Base-by-base conservation (phyloP, 37 sponge, comb jelly and placozoan genomes). In the Haliclona indistincta region DNA sequence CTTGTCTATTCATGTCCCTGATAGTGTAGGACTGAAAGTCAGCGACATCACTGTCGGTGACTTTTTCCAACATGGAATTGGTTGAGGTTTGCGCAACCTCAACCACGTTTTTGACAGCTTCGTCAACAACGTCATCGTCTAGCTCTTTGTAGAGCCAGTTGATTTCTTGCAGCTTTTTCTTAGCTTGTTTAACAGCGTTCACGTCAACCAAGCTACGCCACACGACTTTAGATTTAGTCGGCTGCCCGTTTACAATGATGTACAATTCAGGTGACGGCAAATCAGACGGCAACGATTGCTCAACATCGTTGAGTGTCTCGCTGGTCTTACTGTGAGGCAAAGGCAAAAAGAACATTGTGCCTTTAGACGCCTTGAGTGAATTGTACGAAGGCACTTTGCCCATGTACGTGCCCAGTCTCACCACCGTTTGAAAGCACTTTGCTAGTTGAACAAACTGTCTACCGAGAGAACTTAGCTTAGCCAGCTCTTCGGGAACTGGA, bases 81-180 rank as follows among this genome's bases (percentile, higher is more conserved):
- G 67, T 66, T 2, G 74, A 45, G 37, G 38, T 82, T 33, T 54
- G 60, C 1, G 51, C 40, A 20, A 65, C 58, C 38, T 86, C 86
- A 13, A 82, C 66, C 32, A 82, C 79, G 25, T 78, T 41, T 38
- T 82, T 88, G 8, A 66, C 23, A 30, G 70, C 56, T 3, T 73
- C 73, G 33, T 88, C 83, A 67, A 88, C 34, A 32, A 43, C 38
- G 11, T 53, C 39, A n/a, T 69, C 72, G 43, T 68, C 53, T 0
- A 82, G 56, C 1, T 76, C 62, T 55, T 58, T 76, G 52, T 88
- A 88, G 33, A 88, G 73, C 88, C 82, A 81, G 62, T 88, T 88
- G 2, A 71, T 65, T 13, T 74, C 68, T 54, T 43, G 64, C 2
- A 65, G 56, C 36, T 76, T 84, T 10, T 10, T 36, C n/a, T n/a